Conservation (phyloP, 2,797 vertebrate genomes). For the Anomalospiza imberbis region DNA sequence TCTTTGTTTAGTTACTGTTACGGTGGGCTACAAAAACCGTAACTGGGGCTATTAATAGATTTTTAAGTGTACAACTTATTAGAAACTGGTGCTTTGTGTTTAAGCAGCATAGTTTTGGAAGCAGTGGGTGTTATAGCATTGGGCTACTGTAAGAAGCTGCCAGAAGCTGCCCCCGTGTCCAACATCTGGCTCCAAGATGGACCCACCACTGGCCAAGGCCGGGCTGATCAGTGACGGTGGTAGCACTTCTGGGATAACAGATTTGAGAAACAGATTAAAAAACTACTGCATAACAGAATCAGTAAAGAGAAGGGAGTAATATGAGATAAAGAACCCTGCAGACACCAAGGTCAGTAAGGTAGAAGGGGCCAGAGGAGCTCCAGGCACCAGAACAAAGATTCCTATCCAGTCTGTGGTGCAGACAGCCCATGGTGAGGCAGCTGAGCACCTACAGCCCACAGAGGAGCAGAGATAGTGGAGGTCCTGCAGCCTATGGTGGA, state of each 20-base stretch:
- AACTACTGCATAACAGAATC: neutral
- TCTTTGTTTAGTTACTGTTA: neutral
- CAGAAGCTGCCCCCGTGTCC: accelerated
- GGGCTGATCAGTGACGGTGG: accelerated
- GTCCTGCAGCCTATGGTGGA: accelerated
- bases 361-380: neutral
- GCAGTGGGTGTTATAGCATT: neutral
- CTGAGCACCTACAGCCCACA: neutral
- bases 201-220: accelerated
- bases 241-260: accelerated
- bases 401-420: accelerated
- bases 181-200: accelerated
- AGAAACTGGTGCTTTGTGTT: neutral
- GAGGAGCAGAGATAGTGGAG: neutral
- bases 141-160: neutral
- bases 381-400: neutral
- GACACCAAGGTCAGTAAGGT: neutral
- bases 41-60: neutral
- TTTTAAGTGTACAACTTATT: neutral
- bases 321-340: neutral
- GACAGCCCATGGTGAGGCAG: too few relatives aligned
- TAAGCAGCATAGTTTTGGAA: neutral
- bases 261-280: neutral
- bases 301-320: neutral
- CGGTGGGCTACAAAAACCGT: accelerated